These are phyloP conservation scores for Copidosoma aretas DNA, from an alignment of 2,888 invertebrate genomes.

Conservation along the genomic window DNA sequence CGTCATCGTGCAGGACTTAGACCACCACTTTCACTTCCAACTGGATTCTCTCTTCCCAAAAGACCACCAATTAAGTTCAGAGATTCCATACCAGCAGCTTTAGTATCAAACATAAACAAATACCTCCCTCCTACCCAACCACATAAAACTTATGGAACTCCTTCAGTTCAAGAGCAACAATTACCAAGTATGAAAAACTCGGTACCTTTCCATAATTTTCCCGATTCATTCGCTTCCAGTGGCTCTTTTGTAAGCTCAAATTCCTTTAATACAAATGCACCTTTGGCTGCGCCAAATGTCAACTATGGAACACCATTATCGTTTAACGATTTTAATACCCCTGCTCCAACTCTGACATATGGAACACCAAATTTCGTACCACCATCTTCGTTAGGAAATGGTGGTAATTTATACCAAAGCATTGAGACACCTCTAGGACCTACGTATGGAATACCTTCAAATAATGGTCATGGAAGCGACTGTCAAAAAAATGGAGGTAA, in stretches of 20 bases:
- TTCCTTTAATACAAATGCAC: constrained; percentile 41
- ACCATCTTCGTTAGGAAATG: constrained; percentile 49
- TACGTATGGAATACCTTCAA: constrained; percentile 53
- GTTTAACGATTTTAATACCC: constrained; percentile 57
- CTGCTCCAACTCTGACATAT: constrained; percentile 57
- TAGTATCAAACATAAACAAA: constrained; percentile 71
- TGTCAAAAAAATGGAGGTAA: constrained; percentile 43
- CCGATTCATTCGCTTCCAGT: constrained; percentile 22
- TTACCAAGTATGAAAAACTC: constrained; percentile 49
- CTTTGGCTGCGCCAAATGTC: constrained; percentile 56
- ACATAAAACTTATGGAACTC: constrained; percentile 50
- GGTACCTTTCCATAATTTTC: constrained; percentile 48
- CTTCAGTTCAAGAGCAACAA: constrained; percentile 50
- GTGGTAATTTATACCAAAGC: constrained; percentile 54
- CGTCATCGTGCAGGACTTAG: constrained; percentile 37
- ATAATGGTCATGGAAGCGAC: constrained; percentile 42
- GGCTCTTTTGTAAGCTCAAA: constrained; percentile 26
- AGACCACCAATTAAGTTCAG: constrained; percentile 73
- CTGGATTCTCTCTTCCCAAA: constrained; percentile 53
- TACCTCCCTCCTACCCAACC: constrained; percentile 50
- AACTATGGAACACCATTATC: constrained; percentile 58
- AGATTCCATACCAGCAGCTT: constrained; percentile 75
- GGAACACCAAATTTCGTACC: constrained; percentile 60
- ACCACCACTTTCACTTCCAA: constrained; percentile 46
- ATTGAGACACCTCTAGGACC: constrained; percentile 45